phyloP scores from a whole-genome alignment of 2,797 vertebrate genomes.

The Sebastes minor region DNA sequence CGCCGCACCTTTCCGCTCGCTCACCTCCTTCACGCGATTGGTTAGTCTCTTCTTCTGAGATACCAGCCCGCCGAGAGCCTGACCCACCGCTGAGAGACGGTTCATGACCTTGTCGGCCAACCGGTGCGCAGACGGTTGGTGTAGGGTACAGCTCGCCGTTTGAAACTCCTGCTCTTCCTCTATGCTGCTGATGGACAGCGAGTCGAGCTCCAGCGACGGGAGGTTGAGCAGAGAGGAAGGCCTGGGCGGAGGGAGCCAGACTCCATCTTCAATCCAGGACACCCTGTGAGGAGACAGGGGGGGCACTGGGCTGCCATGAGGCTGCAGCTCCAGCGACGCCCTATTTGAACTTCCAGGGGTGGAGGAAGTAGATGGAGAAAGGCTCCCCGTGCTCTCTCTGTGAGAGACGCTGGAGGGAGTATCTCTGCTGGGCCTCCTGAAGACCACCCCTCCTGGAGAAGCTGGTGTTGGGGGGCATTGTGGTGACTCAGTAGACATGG shows the following conservation, averaged over 20 bases:
- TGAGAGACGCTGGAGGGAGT: neutral
- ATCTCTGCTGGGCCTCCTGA: slow-evolving; percentile 69
- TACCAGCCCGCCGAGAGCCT: slow-evolving; percentile 79
- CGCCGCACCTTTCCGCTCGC: slow-evolving; percentile 71
- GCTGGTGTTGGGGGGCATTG: neutral
- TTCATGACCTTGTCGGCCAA: slow-evolving; percentile 82
- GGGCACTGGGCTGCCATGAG: slow-evolving; percentile 50
- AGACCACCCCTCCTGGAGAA: slow-evolving; percentile 74
- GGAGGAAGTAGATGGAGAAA: slow-evolving; percentile 2
- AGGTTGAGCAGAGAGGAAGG: slow-evolving; percentile 65
- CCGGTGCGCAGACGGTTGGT: slow-evolving; percentile 47
- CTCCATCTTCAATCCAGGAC: slow-evolving; percentile 87
- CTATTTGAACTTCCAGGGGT: neutral
- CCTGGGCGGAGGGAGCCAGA: slow-evolving; percentile 79
- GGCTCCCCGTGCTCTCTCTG: slow-evolving; percentile 32
- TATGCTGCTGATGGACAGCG: slow-evolving; percentile 84
- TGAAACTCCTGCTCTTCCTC: slow-evolving; percentile 80
- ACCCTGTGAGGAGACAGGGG: slow-evolving; percentile 82
- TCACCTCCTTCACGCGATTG: slow-evolving; percentile 82
- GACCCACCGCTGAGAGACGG: slow-evolving; percentile 84
- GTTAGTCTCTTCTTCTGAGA: slow-evolving; percentile 78
- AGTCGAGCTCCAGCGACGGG: slow-evolving; percentile 74
- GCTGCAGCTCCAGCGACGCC: slow-evolving; percentile 33
- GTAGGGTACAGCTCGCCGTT: slow-evolving; percentile 1
- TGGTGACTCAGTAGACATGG: slow-evolving; percentile 51